phyloP scores from a whole-genome alignment of 2,113 vertebrate species.

The Hippocampus abdominalis region DNA sequence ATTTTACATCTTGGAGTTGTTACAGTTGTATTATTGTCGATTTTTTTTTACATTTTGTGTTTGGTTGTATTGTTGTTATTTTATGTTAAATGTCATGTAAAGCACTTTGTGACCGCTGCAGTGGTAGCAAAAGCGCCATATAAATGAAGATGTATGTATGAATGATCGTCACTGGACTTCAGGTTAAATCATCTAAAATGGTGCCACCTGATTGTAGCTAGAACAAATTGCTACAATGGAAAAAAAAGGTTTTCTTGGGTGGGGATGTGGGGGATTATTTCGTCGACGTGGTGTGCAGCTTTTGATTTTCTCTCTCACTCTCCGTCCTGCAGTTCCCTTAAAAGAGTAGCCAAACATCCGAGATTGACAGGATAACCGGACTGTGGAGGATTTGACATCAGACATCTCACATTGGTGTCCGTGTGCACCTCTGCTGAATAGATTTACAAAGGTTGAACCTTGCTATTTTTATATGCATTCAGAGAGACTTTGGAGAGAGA shows the following conservation, averaged over 20 bases:
- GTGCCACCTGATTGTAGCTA: background rate
- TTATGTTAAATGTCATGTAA: no score
- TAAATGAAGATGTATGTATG: no score
- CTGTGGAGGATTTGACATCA: slow-evolving; percentile 7
- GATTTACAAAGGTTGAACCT: slow-evolving; percentile 24
- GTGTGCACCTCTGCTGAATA: slow-evolving; percentile 10
- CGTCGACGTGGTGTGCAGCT: background rate
- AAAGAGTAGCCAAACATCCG: slow-evolving; percentile 14
- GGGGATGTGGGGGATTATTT: background rate
- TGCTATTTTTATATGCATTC: slow-evolving; percentile 32
- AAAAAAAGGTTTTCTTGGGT: background rate
- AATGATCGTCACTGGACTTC: background rate
- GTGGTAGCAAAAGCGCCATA: no score
- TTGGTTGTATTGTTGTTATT: no score
- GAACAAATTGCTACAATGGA: background rate
- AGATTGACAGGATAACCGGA: slow-evolving; percentile 9
- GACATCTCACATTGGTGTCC: slow-evolving; percentile 8
- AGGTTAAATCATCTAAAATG: background rate
- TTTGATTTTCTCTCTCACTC: slow-evolving; percentile 7
- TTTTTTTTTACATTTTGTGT: no score
- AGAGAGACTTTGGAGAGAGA: slow-evolving; percentile 29
- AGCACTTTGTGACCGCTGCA: no score
- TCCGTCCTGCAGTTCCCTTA: slow-evolving; percentile 4
- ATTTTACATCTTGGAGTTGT: no score
- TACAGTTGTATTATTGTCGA: no score